Conservation (phyloP, 2,797 vertebrate species). For the Chiroxiphia lanceolata region DNA sequence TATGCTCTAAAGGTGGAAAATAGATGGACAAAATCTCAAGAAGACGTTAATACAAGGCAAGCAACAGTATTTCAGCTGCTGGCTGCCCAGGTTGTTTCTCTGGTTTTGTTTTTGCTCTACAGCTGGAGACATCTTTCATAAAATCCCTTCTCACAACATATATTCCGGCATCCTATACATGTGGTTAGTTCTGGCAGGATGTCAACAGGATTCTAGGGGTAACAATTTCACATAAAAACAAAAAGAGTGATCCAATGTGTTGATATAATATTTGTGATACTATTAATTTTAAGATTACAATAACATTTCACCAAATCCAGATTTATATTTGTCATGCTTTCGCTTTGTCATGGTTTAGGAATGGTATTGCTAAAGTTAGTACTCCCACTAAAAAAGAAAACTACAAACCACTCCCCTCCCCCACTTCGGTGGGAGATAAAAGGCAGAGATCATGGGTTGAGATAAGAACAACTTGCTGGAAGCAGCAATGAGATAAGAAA, state of each 20-base stretch:
- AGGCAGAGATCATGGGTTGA: not conserved
- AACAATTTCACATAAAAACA: not conserved
- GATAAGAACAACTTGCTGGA: not conserved
- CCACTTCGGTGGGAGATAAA: not conserved
- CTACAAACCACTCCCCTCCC: accelerated
- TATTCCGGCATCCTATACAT: not conserved
- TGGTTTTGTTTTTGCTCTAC: not conserved
- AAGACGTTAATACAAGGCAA: not conserved
- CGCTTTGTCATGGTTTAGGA: not conserved
- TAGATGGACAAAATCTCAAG: not conserved
- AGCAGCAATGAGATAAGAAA: not conserved
- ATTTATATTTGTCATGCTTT: not conserved
- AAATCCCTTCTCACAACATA: not conserved
- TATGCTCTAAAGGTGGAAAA: not conserved
- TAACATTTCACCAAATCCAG: not conserved
- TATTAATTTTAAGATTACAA: not conserved
- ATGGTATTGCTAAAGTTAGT: not conserved
- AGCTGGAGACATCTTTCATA: not conserved
- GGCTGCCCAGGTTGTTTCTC: not conserved
- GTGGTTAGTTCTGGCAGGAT: not conserved
- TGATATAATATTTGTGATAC: not conserved
- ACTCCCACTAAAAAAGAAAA: not conserved
- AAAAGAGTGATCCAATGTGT: not conserved
- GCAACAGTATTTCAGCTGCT: not conserved
- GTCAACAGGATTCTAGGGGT: not conserved